Evolutionary conservation across 2,888 invertebrate genomes (phyloP).

Genomic region (Sipunculus nudus): DNA sequence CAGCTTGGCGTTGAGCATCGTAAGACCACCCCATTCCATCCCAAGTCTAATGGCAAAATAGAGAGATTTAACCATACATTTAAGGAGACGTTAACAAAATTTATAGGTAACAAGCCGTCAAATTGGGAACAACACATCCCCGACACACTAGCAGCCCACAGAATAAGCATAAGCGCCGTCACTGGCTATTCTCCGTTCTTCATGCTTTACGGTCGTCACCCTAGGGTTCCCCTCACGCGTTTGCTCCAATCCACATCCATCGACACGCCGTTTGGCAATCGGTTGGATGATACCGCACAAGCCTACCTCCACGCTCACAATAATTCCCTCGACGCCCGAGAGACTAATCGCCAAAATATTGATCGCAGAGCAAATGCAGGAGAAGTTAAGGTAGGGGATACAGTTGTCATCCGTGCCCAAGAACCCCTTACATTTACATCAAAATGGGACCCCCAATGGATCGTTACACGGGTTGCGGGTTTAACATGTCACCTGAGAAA

Average conservation of each 20-base stretch:
- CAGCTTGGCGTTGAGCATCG: background rate
- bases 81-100: background rate
- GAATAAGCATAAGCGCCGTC: background rate
- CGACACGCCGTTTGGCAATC: too few relatives aligned
- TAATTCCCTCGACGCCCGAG: background rate
- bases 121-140: background rate
- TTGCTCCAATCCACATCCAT: too few relatives aligned
- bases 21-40: background rate
- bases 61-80: conserved; percentile 2
- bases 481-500: too few relatives aligned
- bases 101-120: background rate
- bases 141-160: background rate
- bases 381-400: background rate
- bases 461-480: background rate
- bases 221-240: background rate
- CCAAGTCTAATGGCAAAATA: background rate
- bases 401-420: background rate
- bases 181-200: background rate
- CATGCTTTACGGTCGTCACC: background rate
- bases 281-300: background rate
- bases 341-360: background rate
- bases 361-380: background rate
- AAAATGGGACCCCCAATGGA: background rate
- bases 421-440: background rate
- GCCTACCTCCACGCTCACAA: too few relatives aligned